phyloP scores from a whole-genome alignment of 2,888 invertebrate genomes.

The Trachelus tabidus region DNA sequence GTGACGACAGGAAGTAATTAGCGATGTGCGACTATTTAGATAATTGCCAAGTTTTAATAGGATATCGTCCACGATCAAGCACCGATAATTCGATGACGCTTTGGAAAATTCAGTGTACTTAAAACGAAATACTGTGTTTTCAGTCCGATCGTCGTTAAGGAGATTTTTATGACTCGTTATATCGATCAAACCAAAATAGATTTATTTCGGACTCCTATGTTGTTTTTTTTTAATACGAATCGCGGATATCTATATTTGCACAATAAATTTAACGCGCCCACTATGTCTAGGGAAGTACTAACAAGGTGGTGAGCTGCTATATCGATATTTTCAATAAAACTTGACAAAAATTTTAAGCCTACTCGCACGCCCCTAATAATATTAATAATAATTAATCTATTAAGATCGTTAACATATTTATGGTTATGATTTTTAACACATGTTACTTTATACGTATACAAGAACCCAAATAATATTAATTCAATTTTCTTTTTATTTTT shows the following conservation, averaged over 20 bases:
- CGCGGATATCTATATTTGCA: neutral
- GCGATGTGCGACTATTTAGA: neutral
- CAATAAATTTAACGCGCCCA: neutral
- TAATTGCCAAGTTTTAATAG: neutral
- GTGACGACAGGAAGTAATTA: neutral
- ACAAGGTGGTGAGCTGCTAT: neutral
- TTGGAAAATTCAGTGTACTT: neutral
- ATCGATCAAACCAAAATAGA: neutral
- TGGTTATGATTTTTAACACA: slow-evolving; percentile 6
- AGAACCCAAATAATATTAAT: neutral
- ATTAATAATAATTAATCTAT: slow-evolving; percentile 9
- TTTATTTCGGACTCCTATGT: neutral
- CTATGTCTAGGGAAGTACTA: neutral
- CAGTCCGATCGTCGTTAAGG: neutral
- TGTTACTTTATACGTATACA: slow-evolving; percentile 4
- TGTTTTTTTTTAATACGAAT: neutral
- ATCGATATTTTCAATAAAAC: neutral
- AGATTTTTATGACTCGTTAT: neutral
- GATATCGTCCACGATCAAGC: neutral
- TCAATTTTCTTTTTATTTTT: neutral
- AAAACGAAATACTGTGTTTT: neutral
- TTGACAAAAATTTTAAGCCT: neutral
- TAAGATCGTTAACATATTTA: slow-evolving; percentile 5
- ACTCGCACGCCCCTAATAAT: neutral
- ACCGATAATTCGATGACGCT: neutral